Conservation (phyloP, 2,113 vertebrate species). For the Thamnaconus septentrionalis region DNA sequence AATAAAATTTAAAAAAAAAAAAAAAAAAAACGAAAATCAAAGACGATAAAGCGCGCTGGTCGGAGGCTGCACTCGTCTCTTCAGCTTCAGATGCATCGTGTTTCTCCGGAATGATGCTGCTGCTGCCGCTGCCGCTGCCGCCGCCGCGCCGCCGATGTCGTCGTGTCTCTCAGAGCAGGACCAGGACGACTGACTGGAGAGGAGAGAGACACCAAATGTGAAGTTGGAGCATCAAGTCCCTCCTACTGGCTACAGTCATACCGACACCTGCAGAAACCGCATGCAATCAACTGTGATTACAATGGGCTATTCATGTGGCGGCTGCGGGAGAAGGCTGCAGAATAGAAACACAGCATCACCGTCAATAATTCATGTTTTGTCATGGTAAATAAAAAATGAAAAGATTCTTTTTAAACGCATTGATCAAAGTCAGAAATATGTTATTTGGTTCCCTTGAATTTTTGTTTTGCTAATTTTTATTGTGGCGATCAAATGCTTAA, state of each 20-base stretch:
- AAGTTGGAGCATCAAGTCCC: constrained; percentile 91
- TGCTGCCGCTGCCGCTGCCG: constrained; percentile 10
- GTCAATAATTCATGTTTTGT: too few species aligned
- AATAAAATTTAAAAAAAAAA: constrained; percentile 45
- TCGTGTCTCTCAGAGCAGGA: constrained; percentile 71
- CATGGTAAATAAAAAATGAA: too few species aligned
- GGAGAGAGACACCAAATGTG: constrained; percentile 65
- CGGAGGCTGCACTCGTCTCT: constrained; percentile 60
- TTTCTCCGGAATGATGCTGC: constrained; percentile 39
- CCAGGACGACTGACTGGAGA: constrained; percentile 82
- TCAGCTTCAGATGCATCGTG: constrained; percentile 70
- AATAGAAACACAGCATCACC: background rate
- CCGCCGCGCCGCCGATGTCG: constrained; percentile 45
- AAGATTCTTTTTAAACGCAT: too few species aligned
- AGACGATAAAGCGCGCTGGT: constrained; percentile 35
- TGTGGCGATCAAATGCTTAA: too few species aligned
- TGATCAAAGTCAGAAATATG: too few species aligned
- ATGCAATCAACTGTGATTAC: constrained; percentile 39
- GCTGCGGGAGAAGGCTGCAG: background rate
- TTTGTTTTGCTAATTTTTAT: too few species aligned
- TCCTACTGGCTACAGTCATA: constrained; percentile 91
- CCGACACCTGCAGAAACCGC: constrained; percentile 87
- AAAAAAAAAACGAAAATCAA: constrained; percentile 55
- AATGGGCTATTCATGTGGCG: background rate
- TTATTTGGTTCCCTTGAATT: too few species aligned